phyloP scores from a whole-genome alignment of 2,888 invertebrate species.

The Drosophila meridionalis region DNA sequence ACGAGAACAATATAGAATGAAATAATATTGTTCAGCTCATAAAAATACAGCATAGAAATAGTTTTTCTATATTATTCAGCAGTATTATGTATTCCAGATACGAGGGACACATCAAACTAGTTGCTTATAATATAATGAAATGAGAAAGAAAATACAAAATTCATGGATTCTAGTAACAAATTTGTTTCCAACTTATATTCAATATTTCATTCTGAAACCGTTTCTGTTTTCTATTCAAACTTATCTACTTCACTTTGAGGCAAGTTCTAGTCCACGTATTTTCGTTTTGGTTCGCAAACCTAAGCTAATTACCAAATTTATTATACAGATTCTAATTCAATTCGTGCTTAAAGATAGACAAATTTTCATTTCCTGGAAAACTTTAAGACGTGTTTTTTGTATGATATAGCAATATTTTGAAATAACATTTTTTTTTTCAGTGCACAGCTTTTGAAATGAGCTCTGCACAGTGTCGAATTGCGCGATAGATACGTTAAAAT shows the following conservation, averaged over 20 bases:
- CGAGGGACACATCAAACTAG: neutral
- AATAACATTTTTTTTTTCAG: slow-evolving; percentile 17
- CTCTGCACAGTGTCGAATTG: slow-evolving; percentile 14
- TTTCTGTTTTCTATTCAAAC: neutral
- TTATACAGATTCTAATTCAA: neutral
- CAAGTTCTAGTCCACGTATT: neutral
- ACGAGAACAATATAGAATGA: neutral
- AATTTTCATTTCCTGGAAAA: neutral
- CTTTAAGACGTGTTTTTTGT: neutral
- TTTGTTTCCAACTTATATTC: neutral
- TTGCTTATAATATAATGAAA: neutral
- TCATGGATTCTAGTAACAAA: neutral
- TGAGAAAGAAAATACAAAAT: neutral
- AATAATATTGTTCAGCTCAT: neutral
- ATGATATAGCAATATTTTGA: no score
- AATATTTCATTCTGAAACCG: neutral
- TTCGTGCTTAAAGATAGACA: neutral
- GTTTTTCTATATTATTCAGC: neutral
- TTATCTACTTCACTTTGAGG: neutral
- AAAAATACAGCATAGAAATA: neutral
- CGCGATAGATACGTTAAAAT: slow-evolving; percentile 16
- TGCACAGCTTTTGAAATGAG: slow-evolving; percentile 7
- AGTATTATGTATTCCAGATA: neutral
- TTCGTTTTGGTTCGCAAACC: neutral
- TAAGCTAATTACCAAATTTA: neutral